Conservation (phyloP, 2,888 invertebrate species). For the Calliopum simillimum region DNA sequence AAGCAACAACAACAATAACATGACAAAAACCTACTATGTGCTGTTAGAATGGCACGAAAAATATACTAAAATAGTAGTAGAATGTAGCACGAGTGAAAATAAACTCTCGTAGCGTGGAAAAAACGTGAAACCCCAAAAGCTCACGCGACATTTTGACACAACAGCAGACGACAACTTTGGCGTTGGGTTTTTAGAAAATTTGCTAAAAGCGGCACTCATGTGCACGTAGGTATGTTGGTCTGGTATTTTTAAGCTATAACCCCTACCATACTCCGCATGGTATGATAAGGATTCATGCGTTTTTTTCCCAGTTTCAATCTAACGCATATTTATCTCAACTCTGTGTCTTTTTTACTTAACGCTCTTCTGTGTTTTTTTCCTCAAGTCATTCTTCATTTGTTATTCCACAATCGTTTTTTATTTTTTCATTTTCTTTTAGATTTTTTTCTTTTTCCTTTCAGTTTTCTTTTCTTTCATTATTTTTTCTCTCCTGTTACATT, state of each 20-base stretch:
- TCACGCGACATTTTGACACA: slow-evolving; percentile 30
- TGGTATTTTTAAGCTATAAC: not conserved
- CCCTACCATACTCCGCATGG: not conserved
- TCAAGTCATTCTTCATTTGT: not conserved
- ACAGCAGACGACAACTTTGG: slow-evolving; percentile 2
- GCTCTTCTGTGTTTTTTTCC: not conserved
- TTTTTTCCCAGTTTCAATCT: not conserved
- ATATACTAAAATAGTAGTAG: not conserved
- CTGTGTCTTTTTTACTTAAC: not conserved
- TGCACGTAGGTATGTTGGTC: not conserved
- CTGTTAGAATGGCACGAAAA: not conserved
- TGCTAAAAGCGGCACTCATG: not conserved
- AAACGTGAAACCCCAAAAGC: slow-evolving; percentile 27
- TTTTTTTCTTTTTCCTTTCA: not conserved
- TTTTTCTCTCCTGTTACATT: not conserved
- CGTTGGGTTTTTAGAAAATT: not conserved
- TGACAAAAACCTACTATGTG: not conserved
- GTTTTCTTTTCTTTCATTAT: not conserved
- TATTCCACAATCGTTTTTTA: slow-evolving; percentile 1
- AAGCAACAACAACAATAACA: slow-evolving; percentile 6
- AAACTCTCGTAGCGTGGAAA: not conserved
- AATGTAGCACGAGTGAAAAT: slow-evolving; percentile 14
- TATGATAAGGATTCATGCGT: not conserved
- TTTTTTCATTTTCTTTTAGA: not conserved
- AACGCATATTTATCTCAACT: no score